Conservation (phyloP, 2,888 invertebrate species). For the Sclerodermus sp. region DNA sequence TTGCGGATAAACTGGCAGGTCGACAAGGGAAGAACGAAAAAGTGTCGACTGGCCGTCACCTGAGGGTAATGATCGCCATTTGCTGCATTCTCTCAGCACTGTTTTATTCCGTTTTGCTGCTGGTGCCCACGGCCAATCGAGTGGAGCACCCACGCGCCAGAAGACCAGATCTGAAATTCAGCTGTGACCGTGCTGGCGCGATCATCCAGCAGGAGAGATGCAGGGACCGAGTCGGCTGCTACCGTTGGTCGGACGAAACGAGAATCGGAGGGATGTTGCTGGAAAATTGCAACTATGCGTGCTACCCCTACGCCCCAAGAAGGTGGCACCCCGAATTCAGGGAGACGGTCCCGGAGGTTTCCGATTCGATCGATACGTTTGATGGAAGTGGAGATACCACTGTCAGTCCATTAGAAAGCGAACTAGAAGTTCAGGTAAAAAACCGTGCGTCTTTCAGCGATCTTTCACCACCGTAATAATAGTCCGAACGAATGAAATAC, state of each 20-base stretch:
- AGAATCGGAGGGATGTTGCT: conserved; percentile 68
- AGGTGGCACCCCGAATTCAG: conserved; percentile 18
- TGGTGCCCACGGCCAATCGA: conserved; percentile 69
- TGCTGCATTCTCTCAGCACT: conserved; percentile 70
- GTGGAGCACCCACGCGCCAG: conserved; percentile 59
- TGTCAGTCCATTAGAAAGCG: conserved; percentile 38
- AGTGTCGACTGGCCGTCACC: conserved; percentile 64
- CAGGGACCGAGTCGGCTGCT: conserved; percentile 68
- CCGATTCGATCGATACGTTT: conserved; percentile 11
- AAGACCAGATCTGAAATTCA: conserved; percentile 71
- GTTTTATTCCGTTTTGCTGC: conserved; percentile 69
- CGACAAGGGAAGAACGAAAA: conserved; percentile 58
- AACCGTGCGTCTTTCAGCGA: not conserved
- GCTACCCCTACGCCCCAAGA: conserved; percentile 46
- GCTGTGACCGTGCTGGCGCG: conserved; percentile 71
- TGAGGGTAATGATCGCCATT: conserved; percentile 70
- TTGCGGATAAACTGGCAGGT: conserved; percentile 73
- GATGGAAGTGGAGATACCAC: conserved; percentile 48
- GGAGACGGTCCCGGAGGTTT: conserved; percentile 7
- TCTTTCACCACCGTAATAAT: no score
- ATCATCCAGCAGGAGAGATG: conserved; percentile 75
- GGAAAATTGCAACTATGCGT: conserved; percentile 72
- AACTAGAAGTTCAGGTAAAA: conserved; percentile 5
- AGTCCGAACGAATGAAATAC: not conserved
- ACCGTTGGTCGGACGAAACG: conserved; percentile 66